Evolutionary conservation across 2,113 vertebrate species (phyloP).

Genomic region (Gracilinanus agilis): DNA sequence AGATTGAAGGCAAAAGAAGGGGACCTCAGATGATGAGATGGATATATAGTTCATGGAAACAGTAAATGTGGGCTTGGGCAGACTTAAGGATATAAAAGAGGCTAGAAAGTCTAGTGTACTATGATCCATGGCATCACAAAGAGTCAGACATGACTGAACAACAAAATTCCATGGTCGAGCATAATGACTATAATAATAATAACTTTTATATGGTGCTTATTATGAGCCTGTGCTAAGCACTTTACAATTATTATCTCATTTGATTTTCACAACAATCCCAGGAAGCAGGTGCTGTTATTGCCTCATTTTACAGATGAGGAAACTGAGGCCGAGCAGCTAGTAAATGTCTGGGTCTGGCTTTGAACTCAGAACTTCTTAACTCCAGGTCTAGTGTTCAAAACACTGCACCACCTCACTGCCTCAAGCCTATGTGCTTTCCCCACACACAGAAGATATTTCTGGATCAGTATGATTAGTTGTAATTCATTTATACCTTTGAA

Average conservation of each 20-base stretch:
- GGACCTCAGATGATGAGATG: too few relatives aligned
- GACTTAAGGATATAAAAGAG: too few relatives aligned
- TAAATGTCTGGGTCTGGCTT: background rate
- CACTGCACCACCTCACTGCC: background rate
- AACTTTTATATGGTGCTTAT: background rate
- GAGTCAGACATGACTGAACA: too few relatives aligned
- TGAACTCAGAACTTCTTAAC: background rate
- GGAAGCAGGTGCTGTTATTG: background rate
- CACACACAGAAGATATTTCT: background rate
- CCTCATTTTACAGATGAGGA: background rate
- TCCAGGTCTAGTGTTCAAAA: background rate
- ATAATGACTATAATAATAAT: background rate
- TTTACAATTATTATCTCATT: conserved; percentile 1
- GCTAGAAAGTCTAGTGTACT: too few relatives aligned
- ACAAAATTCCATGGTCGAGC: background rate
- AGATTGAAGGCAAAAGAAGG: too few relatives aligned
- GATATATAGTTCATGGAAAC: too few relatives aligned
- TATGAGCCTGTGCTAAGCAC: background rate
- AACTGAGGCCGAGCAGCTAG: background rate
- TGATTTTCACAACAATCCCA: background rate
- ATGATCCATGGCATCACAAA: too few relatives aligned
- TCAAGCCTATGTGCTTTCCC: background rate
- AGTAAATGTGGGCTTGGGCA: too few relatives aligned
- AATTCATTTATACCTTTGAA: background rate
- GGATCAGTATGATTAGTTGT: background rate